Evolutionary conservation across 2,797 vertebrate genomes (phyloP).

Genomic region (Dendrocincla fuliginosa): DNA sequence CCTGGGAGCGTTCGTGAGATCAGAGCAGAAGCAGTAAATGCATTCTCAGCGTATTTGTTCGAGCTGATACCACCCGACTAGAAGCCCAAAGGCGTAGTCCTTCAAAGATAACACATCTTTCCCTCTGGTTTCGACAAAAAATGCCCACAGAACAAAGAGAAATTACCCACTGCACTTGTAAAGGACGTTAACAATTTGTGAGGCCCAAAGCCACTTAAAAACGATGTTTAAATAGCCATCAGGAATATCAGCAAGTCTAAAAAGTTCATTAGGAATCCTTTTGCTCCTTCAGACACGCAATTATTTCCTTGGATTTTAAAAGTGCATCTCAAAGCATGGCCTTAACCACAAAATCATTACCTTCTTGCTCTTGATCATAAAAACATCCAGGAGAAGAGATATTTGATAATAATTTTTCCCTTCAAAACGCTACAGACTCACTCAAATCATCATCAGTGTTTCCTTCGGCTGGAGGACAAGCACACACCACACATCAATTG

Average conservation of each 20-base stretch:
- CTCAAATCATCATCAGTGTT: not conserved
- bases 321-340: not conserved
- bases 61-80: slow-evolving; percentile 86
- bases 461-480: not conserved
- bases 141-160: slow-evolving; percentile 80
- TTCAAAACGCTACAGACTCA: not conserved
- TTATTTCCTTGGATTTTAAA: slow-evolving; percentile 22
- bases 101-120: slow-evolving; percentile 76
- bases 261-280: slow-evolving; percentile 15
- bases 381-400: not conserved
- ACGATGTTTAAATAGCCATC: slow-evolving; percentile 1
- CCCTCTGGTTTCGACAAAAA: slow-evolving; percentile 60
- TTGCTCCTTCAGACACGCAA: not conserved
- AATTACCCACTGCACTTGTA: slow-evolving; percentile 72
- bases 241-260: not conserved
- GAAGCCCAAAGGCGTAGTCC: slow-evolving; percentile 80
- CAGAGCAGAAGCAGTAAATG: slow-evolving; percentile 77
- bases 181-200: not conserved
- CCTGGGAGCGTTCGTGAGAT: slow-evolving; percentile 69
- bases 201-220: not conserved
- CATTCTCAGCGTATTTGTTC: slow-evolving; percentile 85
- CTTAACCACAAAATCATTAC: slow-evolving; percentile 16
- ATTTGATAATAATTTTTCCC: not conserved
- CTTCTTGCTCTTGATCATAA: not conserved
- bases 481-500: not conserved